phyloP scores from a whole-genome alignment of 2,888 invertebrate species.

The Nineta flava region DNA sequence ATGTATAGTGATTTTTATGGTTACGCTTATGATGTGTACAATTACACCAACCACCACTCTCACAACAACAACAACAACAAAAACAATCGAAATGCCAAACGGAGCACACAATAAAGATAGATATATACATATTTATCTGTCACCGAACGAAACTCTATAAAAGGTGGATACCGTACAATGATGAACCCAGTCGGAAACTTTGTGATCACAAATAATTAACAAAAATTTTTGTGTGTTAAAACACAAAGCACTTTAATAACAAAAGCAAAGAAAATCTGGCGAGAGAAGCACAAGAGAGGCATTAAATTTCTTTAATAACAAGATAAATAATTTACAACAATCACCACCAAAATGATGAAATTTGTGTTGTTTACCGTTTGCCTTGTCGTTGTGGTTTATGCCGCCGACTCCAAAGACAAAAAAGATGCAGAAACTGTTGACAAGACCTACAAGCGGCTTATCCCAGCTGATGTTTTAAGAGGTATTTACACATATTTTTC shows the following conservation, averaged over 20 bases:
- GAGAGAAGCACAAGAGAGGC: too few relatives aligned
- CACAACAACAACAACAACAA: too few relatives aligned
- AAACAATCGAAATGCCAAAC: too few relatives aligned
- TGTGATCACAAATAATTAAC: neutral
- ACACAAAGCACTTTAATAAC: neutral
- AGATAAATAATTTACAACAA: neutral
- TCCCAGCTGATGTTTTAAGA: constrained; percentile 80
- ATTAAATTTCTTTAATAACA: neutral
- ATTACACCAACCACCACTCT: too few relatives aligned
- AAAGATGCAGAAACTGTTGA: constrained; percentile 15
- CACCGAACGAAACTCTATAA: neutral
- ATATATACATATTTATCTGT: too few relatives aligned
- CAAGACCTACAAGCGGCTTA: constrained; percentile 64
- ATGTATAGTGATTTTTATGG: too few relatives aligned
- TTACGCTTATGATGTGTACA: too few relatives aligned
- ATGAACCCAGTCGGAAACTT: neutral
- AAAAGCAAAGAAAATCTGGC: neutral
- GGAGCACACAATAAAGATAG: too few relatives aligned
- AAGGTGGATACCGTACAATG: neutral
- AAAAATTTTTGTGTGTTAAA: too few relatives aligned
- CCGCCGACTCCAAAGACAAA: constrained; percentile 35
- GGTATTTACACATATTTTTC: constrained; percentile 32
- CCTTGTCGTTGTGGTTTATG: constrained; percentile 32
- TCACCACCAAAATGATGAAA: neutral
- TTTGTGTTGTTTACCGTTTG: constrained; percentile 35